phyloP scores from a whole-genome alignment of 2,797 vertebrate genomes.

The Myripristis murdjan region DNA sequence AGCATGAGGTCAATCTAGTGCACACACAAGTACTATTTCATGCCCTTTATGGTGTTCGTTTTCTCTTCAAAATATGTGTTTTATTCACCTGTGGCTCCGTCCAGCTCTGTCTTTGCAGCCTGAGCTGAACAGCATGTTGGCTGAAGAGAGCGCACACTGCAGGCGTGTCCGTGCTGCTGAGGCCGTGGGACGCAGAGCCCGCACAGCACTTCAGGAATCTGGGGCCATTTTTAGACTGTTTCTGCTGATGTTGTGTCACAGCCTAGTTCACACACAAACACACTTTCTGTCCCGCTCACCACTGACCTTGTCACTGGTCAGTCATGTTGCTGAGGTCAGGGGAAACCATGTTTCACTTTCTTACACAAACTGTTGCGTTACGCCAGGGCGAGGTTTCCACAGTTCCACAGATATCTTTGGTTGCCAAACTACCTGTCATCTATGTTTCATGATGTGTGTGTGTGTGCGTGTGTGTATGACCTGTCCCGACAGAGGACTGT shows the following conservation, averaged over 20 bases:
- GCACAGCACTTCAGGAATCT: slow-evolving; percentile 59
- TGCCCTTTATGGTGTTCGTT: background rate
- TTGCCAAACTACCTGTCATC: slow-evolving; percentile 21
- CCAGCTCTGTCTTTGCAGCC: background rate
- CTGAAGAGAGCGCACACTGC: background rate
- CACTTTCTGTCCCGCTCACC: slow-evolving; percentile 38
- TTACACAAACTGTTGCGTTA: slow-evolving; percentile 32
- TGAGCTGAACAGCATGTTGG: background rate
- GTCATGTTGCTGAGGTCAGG: slow-evolving; percentile 45
- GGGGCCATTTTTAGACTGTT: slow-evolving; percentile 71
- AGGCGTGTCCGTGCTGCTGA: slow-evolving; percentile 16
- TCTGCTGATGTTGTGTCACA: slow-evolving; percentile 73
- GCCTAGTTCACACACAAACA: slow-evolving; percentile 56
- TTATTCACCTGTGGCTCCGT: background rate
- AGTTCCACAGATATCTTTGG: slow-evolving; percentile 4
- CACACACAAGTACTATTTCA: slow-evolving; percentile 3
- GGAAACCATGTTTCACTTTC: slow-evolving; percentile 52
- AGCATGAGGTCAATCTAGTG: background rate
- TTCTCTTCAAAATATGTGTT: background rate
- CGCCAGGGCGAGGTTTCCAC: background rate
- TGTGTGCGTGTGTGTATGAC: slow-evolving; percentile 4
- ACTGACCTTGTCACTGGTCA: slow-evolving; percentile 65
- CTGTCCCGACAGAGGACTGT: slow-evolving; percentile 34
- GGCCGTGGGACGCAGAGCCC: slow-evolving; percentile 21
- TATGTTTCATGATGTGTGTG: slow-evolving; percentile 32